Conservation (phyloP, 2,888 invertebrate species). For the Dynastes grantii region DNA sequence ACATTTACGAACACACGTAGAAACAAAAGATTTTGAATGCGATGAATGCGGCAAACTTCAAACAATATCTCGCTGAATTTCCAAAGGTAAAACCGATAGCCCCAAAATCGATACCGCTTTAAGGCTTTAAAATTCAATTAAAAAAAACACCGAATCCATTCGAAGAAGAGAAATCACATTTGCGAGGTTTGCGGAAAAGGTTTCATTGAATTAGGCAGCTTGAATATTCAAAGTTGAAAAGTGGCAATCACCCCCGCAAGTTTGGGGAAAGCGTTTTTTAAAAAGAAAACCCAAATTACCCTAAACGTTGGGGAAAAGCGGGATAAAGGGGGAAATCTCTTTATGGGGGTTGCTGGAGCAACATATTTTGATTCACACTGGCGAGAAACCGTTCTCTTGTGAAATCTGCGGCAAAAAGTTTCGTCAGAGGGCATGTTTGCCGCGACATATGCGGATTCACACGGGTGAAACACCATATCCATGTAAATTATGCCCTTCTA, state of each 20-base stretch:
- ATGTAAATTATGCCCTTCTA: background rate
- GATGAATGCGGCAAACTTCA: slow-evolving; percentile 7
- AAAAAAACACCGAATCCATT: slow-evolving; percentile 11
- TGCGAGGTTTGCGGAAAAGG: slow-evolving; percentile 25
- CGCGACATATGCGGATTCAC: slow-evolving; percentile 18
- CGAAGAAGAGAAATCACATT: background rate
- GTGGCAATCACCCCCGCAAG: no score
- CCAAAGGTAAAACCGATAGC: no score
- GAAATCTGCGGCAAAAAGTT: slow-evolving; percentile 17
- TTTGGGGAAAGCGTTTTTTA: background rate
- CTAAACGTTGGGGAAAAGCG: no score
- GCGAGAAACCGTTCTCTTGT: slow-evolving; percentile 20
- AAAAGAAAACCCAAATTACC: no score
- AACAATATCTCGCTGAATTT: background rate
- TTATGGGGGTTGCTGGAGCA: background rate
- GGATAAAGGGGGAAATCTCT: slow-evolving; percentile 5
- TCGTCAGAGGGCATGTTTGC: background rate
- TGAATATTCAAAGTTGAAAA: slow-evolving; percentile 7
- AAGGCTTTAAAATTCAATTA: no score
- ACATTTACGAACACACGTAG: background rate
- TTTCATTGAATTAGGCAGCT: background rate
- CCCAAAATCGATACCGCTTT: no score
- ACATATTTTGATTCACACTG: slow-evolving; percentile 21
- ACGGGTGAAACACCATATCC: slow-evolving; percentile 14
- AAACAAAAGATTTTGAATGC: slow-evolving; percentile 4